A percentile compares a stretch with the other conserved stretches of the same genome.
These are phyloP conservation scores for Dicerorhinus sumatrensis DNA, from an alignment of 2,113 vertebrate genomes.

Conservation along the genomic window DNA sequence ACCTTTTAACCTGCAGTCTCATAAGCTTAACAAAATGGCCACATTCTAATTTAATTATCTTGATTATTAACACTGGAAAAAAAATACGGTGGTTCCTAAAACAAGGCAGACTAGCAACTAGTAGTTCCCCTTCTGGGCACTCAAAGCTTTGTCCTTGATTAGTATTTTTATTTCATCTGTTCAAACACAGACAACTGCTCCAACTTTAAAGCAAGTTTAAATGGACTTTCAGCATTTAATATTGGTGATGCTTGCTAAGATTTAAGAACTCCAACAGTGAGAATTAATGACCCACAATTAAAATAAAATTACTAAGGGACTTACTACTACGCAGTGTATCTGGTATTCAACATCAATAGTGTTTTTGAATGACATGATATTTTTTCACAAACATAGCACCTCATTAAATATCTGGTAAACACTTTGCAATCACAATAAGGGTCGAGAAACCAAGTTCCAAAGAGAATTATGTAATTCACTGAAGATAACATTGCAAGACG, in stretches of 20 bases:
- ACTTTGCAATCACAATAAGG: slow-evolving; percentile 40
- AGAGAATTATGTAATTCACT: slow-evolving; percentile 5
- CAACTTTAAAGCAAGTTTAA: neutral
- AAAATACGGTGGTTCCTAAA: neutral
- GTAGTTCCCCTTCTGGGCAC: neutral
- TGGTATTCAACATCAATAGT: slow-evolving; percentile 70
- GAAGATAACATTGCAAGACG: neutral
- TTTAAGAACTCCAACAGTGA: slow-evolving; percentile 25
- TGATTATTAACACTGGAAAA: slow-evolving; percentile 23
- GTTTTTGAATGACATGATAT: slow-evolving; percentile 75
- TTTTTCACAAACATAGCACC: slow-evolving; percentile 75
- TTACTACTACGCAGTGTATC: slow-evolving; percentile 73
- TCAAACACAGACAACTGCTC: neutral
- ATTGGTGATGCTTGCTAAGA: neutral
- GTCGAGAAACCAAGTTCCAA: neutral
- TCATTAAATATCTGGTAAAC: slow-evolving; percentile 65
- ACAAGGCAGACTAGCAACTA: neutral
- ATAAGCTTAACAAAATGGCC: slow-evolving; percentile 41
- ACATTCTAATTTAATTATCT: neutral
- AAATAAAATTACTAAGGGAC: slow-evolving; percentile 44
- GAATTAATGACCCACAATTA: slow-evolving; percentile 5
- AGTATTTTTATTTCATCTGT: neutral
- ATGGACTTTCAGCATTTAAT: neutral
- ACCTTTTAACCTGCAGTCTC: neutral
- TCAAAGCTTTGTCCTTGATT: neutral